These are phyloP conservation scores for Agrotis ipsilon DNA, from an alignment of 2,888 invertebrate genomes.

Conservation along the genomic window DNA sequence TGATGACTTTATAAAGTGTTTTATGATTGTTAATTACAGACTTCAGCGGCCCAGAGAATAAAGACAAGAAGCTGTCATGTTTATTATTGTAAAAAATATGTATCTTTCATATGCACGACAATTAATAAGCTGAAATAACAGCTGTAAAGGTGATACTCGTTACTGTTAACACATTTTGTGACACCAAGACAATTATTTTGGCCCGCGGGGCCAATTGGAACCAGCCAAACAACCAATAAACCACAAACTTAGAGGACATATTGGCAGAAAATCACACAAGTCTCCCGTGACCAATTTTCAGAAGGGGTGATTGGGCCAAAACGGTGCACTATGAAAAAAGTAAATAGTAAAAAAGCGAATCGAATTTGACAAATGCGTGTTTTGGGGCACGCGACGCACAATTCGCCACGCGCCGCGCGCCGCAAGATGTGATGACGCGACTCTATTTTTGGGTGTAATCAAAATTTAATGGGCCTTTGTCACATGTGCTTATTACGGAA, in stretches of 20 bases:
- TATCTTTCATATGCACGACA: constrained; percentile 30
- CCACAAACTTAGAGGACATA: constrained; percentile 86
- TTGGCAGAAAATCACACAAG: constrained; percentile 81
- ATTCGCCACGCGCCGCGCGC: constrained; percentile 77
- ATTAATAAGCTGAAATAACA: constrained; percentile 47
- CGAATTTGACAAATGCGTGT: constrained; percentile 90
- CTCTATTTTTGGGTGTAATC: constrained; percentile 74
- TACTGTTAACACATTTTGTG: constrained; percentile 33
- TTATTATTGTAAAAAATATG: constrained; percentile 37
- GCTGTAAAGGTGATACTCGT: constrained; percentile 40
- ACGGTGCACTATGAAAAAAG: constrained; percentile 79
- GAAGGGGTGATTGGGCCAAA: constrained; percentile 80
- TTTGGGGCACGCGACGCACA: constrained; percentile 87
- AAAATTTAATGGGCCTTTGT: constrained; percentile 72
- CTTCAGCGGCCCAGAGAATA: constrained; percentile 38
- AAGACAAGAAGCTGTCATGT: constrained; percentile 38
- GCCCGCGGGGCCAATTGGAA: constrained; percentile 75
- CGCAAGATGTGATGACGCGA: constrained; percentile 69
- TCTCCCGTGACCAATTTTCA: constrained; percentile 87
- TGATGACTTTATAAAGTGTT: constrained; percentile 48
- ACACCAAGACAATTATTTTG: constrained; percentile 43
- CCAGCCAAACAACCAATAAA: constrained; percentile 74
- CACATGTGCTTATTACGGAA: constrained; percentile 67
- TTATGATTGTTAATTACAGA: constrained; percentile 59
- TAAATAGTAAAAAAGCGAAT: constrained; percentile 87